Evolutionary conservation across 2,113 vertebrate species (phyloP).

Genomic region (Corydoras maculifer): DNA sequence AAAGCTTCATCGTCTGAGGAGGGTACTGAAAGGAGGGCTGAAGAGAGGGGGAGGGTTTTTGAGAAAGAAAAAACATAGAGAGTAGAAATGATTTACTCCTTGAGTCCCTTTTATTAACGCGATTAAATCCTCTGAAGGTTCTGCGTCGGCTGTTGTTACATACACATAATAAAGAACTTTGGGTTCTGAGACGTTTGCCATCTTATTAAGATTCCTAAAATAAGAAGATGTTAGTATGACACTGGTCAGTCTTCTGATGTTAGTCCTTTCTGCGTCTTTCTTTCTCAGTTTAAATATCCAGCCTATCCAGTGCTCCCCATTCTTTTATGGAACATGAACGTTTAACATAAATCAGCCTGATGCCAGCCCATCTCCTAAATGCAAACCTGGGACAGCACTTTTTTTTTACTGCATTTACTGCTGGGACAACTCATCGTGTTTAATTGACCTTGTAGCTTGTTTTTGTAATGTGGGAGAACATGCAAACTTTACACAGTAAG

Average conservation of each 20-base stretch:
- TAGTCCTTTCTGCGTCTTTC: neutral
- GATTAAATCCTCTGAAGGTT: conserved; percentile 4
- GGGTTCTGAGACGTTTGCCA: too few relatives aligned
- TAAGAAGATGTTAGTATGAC: neutral
- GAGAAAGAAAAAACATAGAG: neutral
- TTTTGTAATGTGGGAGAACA: too few relatives aligned
- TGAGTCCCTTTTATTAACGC: neutral
- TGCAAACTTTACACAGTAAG: too few relatives aligned
- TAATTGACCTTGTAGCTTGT: too few relatives aligned
- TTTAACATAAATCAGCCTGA: too few relatives aligned
- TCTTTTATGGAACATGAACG: too few relatives aligned
- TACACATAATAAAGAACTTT: neutral
- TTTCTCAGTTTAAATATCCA: neutral
- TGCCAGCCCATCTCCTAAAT: too few relatives aligned
- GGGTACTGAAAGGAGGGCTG: conserved; percentile 35
- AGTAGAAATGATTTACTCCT: neutral
- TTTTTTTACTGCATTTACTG: too few relatives aligned
- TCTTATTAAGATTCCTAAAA: neutral
- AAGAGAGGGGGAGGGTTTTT: conserved; percentile 30
- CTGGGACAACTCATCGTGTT: too few relatives aligned
- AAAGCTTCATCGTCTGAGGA: conserved; percentile 44
- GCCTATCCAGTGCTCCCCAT: too few relatives aligned
- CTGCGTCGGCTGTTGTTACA: neutral
- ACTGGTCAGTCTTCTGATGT: too few relatives aligned
- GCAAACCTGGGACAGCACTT: too few relatives aligned